A percentile compares a stretch with the other conserved stretches of the same genome.
Conservation (phyloP, 2,113 vertebrate genomes). For the Nansenia antarctica region DNA sequence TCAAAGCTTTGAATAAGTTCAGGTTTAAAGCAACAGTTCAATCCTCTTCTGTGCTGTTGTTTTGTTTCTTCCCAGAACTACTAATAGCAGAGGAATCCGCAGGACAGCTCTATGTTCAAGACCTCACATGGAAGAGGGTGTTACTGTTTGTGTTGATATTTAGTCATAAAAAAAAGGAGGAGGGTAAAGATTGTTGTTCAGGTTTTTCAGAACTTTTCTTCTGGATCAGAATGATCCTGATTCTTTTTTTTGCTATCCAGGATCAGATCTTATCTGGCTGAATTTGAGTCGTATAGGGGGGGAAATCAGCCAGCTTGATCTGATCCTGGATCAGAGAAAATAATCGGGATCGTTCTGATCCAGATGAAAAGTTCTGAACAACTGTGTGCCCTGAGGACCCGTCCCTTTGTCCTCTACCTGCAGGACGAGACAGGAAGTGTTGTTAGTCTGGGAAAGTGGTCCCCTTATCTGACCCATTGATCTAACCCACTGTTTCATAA, state of each 20-base stretch:
- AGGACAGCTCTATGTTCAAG: neutral
- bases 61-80: neutral
- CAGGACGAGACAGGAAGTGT: conserved; percentile 29
- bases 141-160: neutral
- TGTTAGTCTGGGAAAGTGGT: conserved; percentile 31
- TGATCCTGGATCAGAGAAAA: no score
- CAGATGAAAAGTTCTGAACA: no score
- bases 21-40: neutral
- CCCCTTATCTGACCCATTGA: conserved; percentile 35
- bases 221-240: no score
- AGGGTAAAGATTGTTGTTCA: no score
- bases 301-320: no score
- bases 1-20: neutral
- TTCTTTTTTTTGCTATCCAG: no score
- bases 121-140: neutral
- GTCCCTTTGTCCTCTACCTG: conserved; percentile 24
- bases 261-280: neutral
- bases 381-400: no score
- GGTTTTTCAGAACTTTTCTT: no score
- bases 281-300: neutral
- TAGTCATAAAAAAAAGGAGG: no score
- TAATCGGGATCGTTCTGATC: no score
- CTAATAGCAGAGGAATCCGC: neutral
- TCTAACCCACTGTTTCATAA: conserved; percentile 29
- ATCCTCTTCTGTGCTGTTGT: conserved; percentile 3